Conservation (phyloP, 2,888 invertebrate species). For the Caenorhabditis zanzibari region DNA sequence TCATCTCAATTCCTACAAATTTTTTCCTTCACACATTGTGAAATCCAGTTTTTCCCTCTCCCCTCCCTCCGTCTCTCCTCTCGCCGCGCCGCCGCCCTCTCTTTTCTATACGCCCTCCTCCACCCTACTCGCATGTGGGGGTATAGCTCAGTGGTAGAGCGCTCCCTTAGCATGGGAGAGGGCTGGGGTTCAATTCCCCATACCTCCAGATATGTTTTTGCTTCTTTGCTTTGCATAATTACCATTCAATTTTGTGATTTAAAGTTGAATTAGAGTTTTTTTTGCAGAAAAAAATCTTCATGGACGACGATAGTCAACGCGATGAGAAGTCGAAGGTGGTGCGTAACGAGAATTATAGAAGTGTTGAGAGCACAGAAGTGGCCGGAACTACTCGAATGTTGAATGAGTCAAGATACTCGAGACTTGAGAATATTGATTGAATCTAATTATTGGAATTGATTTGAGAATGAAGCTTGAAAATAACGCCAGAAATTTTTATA, state of each 20-base stretch:
- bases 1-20: neutral
- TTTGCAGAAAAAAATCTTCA: constrained; percentile 30
- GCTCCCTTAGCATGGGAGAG: constrained; percentile 79
- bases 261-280: too few species aligned
- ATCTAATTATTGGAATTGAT: neutral
- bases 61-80: neutral
- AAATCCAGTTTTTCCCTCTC: neutral
- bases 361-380: constrained; percentile 12
- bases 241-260: too few species aligned
- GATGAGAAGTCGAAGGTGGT: neutral
- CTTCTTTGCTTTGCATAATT: neutral
- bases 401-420: constrained; percentile 49
- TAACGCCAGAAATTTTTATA: too few species aligned
- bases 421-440: constrained; percentile 23
- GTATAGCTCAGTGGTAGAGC: constrained; percentile 79
- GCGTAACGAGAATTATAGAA: neutral
- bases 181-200: constrained; percentile 77
- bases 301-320: constrained; percentile 10
- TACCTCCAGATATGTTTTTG: constrained; percentile 70
- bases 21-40: neutral
- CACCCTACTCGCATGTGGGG: constrained; percentile 47
- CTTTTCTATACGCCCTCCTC: neutral
- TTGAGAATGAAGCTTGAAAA: neutral
- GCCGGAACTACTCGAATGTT: constrained; percentile 23
- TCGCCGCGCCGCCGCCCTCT: neutral